Evolutionary conservation across 2,888 invertebrate species (phyloP).

Genomic region (Nowickia ferox): DNA sequence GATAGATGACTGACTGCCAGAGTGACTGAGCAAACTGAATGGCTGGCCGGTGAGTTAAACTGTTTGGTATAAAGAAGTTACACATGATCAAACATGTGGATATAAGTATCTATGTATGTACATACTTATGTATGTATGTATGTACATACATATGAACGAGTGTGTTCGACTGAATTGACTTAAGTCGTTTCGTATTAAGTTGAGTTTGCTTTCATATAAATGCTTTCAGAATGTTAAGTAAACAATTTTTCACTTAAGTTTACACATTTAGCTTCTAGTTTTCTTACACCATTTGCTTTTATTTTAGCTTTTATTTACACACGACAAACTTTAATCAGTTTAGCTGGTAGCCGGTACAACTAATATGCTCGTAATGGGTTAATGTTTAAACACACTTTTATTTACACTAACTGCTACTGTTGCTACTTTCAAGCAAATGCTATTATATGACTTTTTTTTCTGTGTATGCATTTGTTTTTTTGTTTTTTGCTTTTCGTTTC

Average conservation of each 20-base stretch:
- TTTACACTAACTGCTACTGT: constrained; percentile 45
- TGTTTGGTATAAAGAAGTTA: constrained; percentile 27
- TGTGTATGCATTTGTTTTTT: neutral
- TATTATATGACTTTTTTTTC: constrained; percentile 32
- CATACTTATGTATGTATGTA: neutral
- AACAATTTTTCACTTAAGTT: constrained; percentile 78
- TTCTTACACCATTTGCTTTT: constrained; percentile 28
- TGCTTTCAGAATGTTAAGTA: constrained; percentile 78
- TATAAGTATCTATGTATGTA: too few species aligned
- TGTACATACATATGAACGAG: neutral
- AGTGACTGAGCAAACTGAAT: constrained; percentile 30
- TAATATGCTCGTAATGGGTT: constrained; percentile 48
- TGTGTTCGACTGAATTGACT: neutral
- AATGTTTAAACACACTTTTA: neutral
- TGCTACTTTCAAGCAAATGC: constrained; percentile 51
- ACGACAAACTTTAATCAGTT: constrained; percentile 42
- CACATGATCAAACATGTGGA: neutral
- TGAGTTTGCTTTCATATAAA: constrained; percentile 58
- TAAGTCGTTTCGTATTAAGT: constrained; percentile 39
- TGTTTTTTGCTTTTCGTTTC: neutral
- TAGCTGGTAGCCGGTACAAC: constrained; percentile 4
- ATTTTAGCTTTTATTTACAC: constrained; percentile 30
- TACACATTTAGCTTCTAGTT: constrained; percentile 61
- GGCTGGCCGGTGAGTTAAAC: constrained; percentile 26
- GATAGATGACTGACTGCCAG: constrained; percentile 48